Conservation (phyloP, 1,140 invertebrate genomes). For the Oedothorax gibbosus region DNA sequence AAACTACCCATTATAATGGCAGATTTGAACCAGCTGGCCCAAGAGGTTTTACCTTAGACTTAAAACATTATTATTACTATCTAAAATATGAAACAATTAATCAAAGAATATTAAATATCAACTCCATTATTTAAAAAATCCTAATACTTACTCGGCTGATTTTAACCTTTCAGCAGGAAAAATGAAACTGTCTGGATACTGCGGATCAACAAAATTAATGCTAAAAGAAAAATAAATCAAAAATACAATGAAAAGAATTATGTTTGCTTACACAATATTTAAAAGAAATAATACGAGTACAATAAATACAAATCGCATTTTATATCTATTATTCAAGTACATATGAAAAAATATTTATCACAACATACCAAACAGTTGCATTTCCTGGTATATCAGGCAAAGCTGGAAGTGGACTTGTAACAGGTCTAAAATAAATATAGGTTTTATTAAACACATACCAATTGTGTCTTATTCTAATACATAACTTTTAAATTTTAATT, state of each 20-base stretch:
- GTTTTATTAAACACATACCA: too few relatives aligned
- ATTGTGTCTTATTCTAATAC: too few relatives aligned
- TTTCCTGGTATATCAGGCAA: slow-evolving; percentile 54
- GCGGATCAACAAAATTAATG: slow-evolving; percentile 83
- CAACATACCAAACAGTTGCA: slow-evolving; percentile 47
- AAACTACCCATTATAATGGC: too few relatives aligned
- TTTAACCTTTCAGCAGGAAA: slow-evolving; percentile 82
- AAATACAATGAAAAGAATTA: background rate
- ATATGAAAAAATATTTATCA: background rate
- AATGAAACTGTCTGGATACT: slow-evolving; percentile 79
- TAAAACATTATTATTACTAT: too few relatives aligned
- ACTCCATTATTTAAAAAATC: background rate
- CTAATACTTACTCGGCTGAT: slow-evolving; percentile 71
- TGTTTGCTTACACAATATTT: background rate
- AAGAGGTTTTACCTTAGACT: too few relatives aligned
- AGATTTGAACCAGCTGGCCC: too few relatives aligned
- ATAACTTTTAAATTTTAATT: too few relatives aligned
- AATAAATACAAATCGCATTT: background rate
- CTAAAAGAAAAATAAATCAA: slow-evolving; percentile 72
- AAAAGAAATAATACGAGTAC: background rate
- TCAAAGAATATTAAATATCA: too few relatives aligned
- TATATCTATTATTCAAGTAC: background rate
- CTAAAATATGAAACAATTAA: too few relatives aligned
- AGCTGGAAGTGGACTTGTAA: slow-evolving; percentile 5
- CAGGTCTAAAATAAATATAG: slow-evolving; percentile 22